phyloP scores from a whole-genome alignment of 2,888 invertebrate species.

The Parapristionchus giblindavisi region DNA sequence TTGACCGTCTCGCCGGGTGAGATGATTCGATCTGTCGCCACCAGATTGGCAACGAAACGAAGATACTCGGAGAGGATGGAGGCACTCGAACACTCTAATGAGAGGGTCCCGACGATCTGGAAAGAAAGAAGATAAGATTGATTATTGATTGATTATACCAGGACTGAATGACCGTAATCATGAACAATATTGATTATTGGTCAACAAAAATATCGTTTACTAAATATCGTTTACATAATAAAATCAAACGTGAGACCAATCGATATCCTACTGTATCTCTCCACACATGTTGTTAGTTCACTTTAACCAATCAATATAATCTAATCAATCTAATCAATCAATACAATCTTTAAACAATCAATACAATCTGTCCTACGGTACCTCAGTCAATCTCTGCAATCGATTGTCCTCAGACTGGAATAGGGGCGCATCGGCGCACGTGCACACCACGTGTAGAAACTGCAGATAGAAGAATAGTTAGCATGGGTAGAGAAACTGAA shows the following conservation, averaged over 20 bases:
- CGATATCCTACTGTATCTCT: too few species aligned
- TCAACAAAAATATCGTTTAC: too few species aligned
- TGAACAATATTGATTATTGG: too few species aligned
- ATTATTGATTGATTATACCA: too few species aligned
- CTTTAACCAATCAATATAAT: too few species aligned
- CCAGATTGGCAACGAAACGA: constrained; percentile 32
- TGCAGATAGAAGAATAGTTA: constrained; percentile 39
- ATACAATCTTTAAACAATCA: background rate
- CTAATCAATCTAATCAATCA: too few species aligned
- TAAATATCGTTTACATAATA: too few species aligned
- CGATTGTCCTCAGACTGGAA: constrained; percentile 50
- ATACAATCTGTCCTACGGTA: constrained; percentile 5
- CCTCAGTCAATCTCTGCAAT: constrained; percentile 52
- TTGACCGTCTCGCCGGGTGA: constrained; percentile 31
- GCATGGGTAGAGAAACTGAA: too few species aligned
- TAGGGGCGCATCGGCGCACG: constrained; percentile 59
- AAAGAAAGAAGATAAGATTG: background rate
- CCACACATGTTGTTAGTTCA: too few species aligned
- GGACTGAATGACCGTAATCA: too few species aligned
- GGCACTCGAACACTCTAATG: constrained; percentile 16
- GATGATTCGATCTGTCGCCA: constrained; percentile 25
- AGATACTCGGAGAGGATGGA: constrained; percentile 25
- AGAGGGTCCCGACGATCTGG: constrained; percentile 33
- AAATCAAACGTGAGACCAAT: too few species aligned
- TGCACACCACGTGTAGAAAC: constrained; percentile 65